Evolutionary conservation across 2,888 invertebrate species (phyloP).

Genomic region (Polydrusus tereticollis): DNA sequence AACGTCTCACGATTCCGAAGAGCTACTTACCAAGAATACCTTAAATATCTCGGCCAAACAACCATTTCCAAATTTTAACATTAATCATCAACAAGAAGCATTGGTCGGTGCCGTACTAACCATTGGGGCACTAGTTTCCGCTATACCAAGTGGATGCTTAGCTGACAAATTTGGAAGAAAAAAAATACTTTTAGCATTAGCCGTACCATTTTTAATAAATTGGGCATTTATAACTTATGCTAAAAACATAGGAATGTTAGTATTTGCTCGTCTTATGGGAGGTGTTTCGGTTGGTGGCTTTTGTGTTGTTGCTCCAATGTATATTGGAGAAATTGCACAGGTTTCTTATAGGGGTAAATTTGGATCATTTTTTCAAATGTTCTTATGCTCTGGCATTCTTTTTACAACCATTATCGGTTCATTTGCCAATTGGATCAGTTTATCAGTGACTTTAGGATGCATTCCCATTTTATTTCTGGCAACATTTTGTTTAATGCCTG

Average conservation of each 20-base stretch:
- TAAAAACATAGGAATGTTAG: conserved; percentile 68
- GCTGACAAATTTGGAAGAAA: conserved; percentile 77
- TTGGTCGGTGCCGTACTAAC: conserved; percentile 81
- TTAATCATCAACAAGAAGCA: conserved; percentile 70
- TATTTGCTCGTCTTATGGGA: conserved; percentile 74
- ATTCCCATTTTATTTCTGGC: conserved; percentile 76
- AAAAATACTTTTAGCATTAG: conserved; percentile 71
- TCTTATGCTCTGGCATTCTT: conserved; percentile 84
- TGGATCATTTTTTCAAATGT: conserved; percentile 88
- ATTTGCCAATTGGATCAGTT: conserved; percentile 76
- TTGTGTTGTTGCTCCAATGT: conserved; percentile 89
- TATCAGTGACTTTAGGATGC: conserved; percentile 77
- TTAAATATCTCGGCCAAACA: background rate
- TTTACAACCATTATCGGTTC: conserved; percentile 82
- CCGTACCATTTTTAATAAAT: conserved; percentile 78
- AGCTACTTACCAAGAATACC: background rate
- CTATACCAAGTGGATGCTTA: conserved; percentile 79
- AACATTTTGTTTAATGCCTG: conserved; percentile 81
- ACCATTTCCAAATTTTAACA: conserved; percentile 57
- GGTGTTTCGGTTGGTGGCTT: conserved; percentile 81
- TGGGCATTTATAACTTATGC: conserved; percentile 77
- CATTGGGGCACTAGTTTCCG: conserved; percentile 82
- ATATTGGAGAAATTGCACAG: conserved; percentile 90
- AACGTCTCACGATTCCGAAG: no score
- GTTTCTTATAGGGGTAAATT: conserved; percentile 84